These are phyloP conservation scores for Reticulitermes lucifugus DNA, from an alignment of 2,888 invertebrate genomes.

Conservation along the genomic window DNA sequence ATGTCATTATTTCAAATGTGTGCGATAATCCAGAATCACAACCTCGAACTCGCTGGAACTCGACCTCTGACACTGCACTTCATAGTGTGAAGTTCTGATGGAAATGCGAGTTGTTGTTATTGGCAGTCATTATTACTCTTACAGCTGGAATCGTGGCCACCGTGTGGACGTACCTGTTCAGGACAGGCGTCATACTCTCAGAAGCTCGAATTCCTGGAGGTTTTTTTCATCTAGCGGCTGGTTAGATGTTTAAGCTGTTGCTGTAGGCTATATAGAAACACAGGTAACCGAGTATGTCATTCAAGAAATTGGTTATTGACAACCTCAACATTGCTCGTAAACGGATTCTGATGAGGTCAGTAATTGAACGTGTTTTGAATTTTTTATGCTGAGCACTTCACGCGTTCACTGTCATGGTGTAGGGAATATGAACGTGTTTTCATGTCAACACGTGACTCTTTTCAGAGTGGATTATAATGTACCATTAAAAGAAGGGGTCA, in stretches of 20 bases:
- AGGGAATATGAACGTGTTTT: background rate
- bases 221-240: background rate
- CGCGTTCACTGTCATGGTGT: background rate
- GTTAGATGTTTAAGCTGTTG: background rate
- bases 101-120: no score
- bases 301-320: conserved; percentile 94
- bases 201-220: background rate
- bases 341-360: conserved; percentile 92
- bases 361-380: conserved; percentile 32
- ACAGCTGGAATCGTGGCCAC: no score
- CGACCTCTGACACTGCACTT: no score
- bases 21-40: no score
- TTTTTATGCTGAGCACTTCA: background rate
- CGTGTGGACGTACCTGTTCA: no score
- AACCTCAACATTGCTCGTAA: conserved; percentile 87
- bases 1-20: no score
- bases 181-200: background rate
- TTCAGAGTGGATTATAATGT: conserved; percentile 99
- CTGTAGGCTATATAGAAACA: no score
- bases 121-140: no score
- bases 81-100: no score
- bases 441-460: conserved; percentile 54
- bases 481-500: conserved; percentile 94
- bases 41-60: no score
- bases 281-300: conserved; percentile 72